Base-by-base conservation (phyloP, 2,888 invertebrate genomes). In the Lasioglossum lativentre region DNA sequence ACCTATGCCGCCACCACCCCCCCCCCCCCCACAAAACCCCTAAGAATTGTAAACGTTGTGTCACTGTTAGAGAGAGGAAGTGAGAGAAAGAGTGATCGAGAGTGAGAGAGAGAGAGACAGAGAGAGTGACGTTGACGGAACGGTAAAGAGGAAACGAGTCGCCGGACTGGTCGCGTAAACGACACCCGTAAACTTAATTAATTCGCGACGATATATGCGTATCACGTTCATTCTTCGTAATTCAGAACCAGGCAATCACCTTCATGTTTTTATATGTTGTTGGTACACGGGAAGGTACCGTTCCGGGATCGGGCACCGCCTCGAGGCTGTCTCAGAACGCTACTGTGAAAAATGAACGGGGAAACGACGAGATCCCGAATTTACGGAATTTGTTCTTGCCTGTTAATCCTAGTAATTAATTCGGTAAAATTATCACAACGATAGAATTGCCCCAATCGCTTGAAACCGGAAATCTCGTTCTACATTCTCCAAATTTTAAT, bases 151-250 rank as follows among this genome's bases (percentile, higher is more conserved):
- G n/a, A 38, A 70, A 76, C 72, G 75, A 56, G 45, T 81, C 81
- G 72, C 63, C 84, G 83, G 71, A 19, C 78, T 45, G 83, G 72
- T 85, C 72, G 30, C 70, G 27, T 68, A 56, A 82, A 73, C 45
- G 77, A 81, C 38, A 83, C 40, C n/a, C 38, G 38, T 70, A 70
- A 70, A 70, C 23, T 40, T 70, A 70, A 68, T 68, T 68, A 68
- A 70, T 40, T 40, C 40, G 70, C 70, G 70, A 70, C 70, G 75
- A 59, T 68, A 80, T 78, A 80, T 77, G 76, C 68, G 86, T 75
- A 75, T 83, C 83, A 80, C 80, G 78, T 83, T 86, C 86, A 82
- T 83, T 80, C 82, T 78, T 86, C 80, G 86, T 83, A 83, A 86
- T 86, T 86, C 86, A 38, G 70, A 82, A 82, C 77, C 80, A 73